These are phyloP conservation scores for Amyelois transitella DNA, from an alignment of 1,140 invertebrate genomes.

Conservation along the genomic window DNA sequence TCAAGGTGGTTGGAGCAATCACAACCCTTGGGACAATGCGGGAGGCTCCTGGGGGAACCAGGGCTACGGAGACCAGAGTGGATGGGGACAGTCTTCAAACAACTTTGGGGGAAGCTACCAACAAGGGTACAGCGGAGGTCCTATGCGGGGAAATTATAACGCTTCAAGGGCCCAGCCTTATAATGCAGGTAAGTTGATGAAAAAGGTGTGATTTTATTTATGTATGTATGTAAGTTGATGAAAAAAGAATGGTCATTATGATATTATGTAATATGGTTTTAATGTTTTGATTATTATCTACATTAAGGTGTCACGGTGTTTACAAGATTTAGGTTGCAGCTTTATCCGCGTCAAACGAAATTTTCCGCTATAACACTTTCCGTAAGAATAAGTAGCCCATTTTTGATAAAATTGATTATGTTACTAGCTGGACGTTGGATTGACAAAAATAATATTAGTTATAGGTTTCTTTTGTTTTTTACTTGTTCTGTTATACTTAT, in stretches of 20 bases:
- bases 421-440: too few species aligned
- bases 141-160: constrained; percentile 80
- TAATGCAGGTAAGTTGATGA: constrained; percentile 65
- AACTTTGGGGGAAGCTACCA: constrained; percentile 85
- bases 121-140: constrained; percentile 82
- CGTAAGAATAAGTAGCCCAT: too few species aligned
- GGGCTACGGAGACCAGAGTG: constrained; percentile 75
- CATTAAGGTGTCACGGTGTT: too few species aligned
- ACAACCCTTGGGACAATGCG: constrained; percentile 69
- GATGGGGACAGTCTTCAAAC: constrained; percentile 76
- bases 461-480: too few species aligned
- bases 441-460: too few species aligned
- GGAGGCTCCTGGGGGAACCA: constrained; percentile 72
- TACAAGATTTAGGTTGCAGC: too few species aligned
- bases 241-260: background rate
- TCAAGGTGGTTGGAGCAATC: constrained; percentile 58
- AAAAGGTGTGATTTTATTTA: too few species aligned
- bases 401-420: too few species aligned
- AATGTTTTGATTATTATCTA: too few species aligned
- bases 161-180: constrained; percentile 80
- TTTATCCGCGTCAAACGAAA: too few species aligned
- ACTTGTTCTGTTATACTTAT: too few species aligned
- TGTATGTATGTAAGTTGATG: background rate
- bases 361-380: too few species aligned
- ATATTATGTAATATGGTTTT: background rate